Evolutionary conservation across 2,888 invertebrate species (phyloP).

Genomic region (Stomorhina lunata): DNA sequence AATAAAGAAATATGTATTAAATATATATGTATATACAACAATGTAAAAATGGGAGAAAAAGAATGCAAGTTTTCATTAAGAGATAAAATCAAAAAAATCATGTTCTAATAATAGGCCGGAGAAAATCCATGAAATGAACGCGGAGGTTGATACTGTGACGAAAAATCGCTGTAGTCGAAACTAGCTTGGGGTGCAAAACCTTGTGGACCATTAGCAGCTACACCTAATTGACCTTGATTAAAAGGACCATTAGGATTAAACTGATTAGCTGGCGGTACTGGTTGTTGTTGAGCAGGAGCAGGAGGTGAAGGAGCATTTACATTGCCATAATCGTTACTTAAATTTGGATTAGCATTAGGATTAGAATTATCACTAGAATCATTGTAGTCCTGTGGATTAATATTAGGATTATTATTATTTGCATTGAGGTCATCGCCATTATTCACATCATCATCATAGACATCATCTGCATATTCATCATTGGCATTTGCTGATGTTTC

Average conservation of each 20-base stretch:
- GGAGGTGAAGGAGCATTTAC: neutral
- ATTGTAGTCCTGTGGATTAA: constrained; percentile 30
- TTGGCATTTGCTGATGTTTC: constrained; percentile 50
- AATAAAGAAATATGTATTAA: constrained; percentile 7
- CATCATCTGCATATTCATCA: constrained; percentile 30
- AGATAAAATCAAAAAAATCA: neutral
- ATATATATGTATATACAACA: constrained; percentile 20
- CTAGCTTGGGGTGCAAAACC: constrained; percentile 9
- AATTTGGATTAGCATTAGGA: constrained; percentile 26
- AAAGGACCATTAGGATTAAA: neutral
- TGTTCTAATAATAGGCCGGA: constrained; percentile 46
- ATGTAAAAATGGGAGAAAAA: constrained; percentile 10
- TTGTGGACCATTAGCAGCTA: neutral
- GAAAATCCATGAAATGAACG: constrained; percentile 50
- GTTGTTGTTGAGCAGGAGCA: neutral
- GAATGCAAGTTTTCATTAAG: neutral
- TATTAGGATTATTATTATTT: neutral
- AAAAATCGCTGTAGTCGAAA: constrained; percentile 21
- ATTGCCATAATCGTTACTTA: constrained; percentile 14
- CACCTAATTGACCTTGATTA: neutral
- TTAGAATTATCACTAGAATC: constrained; percentile 59
- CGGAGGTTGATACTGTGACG: constrained; percentile 48
- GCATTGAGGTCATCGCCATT: constrained; percentile 8
- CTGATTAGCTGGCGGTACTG: neutral
- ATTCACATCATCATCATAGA: constrained; percentile 12